A percentile compares a stretch with the other conserved stretches of the same genome.
Conservation (phyloP, 2,888 invertebrate species). For the Slavum lentiscoides region DNA sequence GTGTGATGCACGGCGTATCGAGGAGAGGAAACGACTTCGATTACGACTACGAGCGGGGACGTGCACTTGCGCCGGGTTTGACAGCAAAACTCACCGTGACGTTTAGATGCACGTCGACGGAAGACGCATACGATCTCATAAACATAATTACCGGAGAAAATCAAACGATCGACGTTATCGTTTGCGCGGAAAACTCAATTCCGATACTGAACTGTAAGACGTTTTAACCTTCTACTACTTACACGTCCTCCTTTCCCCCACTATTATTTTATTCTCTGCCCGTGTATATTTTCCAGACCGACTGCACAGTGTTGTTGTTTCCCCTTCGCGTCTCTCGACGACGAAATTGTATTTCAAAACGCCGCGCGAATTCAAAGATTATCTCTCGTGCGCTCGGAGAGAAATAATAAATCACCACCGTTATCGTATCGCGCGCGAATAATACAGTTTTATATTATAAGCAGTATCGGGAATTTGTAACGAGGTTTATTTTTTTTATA, state of each 20-base stretch:
- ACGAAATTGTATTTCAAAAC: background rate
- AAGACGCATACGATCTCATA: conserved; percentile 5
- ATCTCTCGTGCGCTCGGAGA: background rate
- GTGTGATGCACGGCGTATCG: background rate
- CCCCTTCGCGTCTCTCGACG: too few species aligned
- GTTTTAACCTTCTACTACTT: background rate
- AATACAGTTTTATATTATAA: background rate
- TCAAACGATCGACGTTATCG: background rate
- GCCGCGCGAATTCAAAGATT: background rate
- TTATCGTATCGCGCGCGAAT: background rate
- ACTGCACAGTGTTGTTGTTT: too few species aligned
- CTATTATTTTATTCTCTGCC: background rate
- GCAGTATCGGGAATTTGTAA: background rate
- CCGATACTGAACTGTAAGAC: conserved; percentile 21
- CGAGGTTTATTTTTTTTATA: background rate
- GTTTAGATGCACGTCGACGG: conserved; percentile 24
- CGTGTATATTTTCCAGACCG: too few species aligned
- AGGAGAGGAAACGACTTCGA: background rate
- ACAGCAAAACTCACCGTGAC: conserved; percentile 4
- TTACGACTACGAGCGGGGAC: conserved; percentile 8
- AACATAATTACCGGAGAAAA: background rate
- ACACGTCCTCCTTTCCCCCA: background rate
- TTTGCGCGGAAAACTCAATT: background rate
- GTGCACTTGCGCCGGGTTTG: conserved; percentile 23
- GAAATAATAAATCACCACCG: background rate